Base-by-base conservation (phyloP, 1,140 invertebrate genomes). In the Papilio machaon region DNA sequence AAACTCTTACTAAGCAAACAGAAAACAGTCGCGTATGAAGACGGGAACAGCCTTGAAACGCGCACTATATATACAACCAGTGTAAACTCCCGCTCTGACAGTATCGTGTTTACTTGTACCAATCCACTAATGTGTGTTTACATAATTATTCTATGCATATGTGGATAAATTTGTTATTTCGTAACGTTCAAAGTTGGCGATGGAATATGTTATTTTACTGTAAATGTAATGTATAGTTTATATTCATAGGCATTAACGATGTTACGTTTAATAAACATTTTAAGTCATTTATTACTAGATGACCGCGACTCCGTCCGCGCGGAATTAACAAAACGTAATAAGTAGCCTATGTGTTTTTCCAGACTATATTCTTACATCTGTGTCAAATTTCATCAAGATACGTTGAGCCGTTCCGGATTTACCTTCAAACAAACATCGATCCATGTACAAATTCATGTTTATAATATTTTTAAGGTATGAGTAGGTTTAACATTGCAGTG, bases 81-180 rank as follows among this genome's bases (percentile, higher is more conserved):
- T 54, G 52, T 60, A 54, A 60, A 54, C 49, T 23, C 74, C n/a
- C 10, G 46, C n/a, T 2, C n/a, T 43, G 54, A 78, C 49, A 78
- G 76, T 23, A 19, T 60, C 52, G 54, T 78, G 76, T 78, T 78
- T 78, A 78, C 54, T 54, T 43, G 4, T 35, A 60, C 54, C 35
- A 78, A 78, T 78, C 76, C 30, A 58, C 30, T 54, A 54, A 78
- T 46, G 76, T 35, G 30, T 78, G 52, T 78, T 78, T 78, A 78
- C 76, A 78, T 78, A 78, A 78, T 78, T 78, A 58, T 78, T 58
- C 52, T 43, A 58, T 78, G 54, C 54, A 78, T 17, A 78, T n/a
- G 64, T 58, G 76, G 23, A n/a, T 46, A 38, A 78, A 54, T 78
- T 78, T 78, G 54, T 78, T 78, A 78, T 78, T 78, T 35, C 54